phyloP scores from a whole-genome alignment of 1,140 invertebrate genomes.

The Diuraphis noxia region DNA sequence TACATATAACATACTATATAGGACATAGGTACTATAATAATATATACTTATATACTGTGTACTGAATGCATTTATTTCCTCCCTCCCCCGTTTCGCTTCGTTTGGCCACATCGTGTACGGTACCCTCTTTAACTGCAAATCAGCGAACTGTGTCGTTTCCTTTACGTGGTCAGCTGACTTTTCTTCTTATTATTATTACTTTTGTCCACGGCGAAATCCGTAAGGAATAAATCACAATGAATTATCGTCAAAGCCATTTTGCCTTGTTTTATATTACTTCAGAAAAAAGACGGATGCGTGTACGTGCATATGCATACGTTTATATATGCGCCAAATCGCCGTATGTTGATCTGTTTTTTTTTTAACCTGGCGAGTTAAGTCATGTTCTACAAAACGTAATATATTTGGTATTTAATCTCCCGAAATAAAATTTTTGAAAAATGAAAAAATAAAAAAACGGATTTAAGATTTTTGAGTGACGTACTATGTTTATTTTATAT shows the following conservation, averaged over 20 bases:
- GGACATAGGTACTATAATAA: neutral
- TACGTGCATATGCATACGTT: too few species aligned
- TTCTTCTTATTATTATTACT: conserved; percentile 30
- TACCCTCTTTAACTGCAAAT: conserved; percentile 25
- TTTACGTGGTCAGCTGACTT: conserved; percentile 47
- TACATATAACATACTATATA: neutral
- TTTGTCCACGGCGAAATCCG: conserved; percentile 10
- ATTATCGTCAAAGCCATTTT: conserved; percentile 12
- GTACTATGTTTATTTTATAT: neutral
- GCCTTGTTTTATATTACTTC: neutral
- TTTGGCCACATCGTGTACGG: neutral
- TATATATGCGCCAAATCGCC: neutral
- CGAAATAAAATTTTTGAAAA: neutral
- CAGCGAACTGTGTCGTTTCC: conserved; percentile 41
- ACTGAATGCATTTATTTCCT: conserved; percentile 13
- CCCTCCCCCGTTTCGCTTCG: conserved; percentile 21
- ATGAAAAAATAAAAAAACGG: neutral
- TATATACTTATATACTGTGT: neutral
- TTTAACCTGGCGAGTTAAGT: neutral
- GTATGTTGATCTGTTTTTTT: neutral
- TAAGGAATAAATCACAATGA: conserved; percentile 20
- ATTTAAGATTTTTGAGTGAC: neutral
- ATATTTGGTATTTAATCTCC: neutral
- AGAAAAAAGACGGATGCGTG: neutral
- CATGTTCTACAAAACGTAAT: neutral